These are phyloP conservation scores for Drosophila willistoni DNA, from an alignment of 1,140 invertebrate genomes.

Conservation along the genomic window DNA sequence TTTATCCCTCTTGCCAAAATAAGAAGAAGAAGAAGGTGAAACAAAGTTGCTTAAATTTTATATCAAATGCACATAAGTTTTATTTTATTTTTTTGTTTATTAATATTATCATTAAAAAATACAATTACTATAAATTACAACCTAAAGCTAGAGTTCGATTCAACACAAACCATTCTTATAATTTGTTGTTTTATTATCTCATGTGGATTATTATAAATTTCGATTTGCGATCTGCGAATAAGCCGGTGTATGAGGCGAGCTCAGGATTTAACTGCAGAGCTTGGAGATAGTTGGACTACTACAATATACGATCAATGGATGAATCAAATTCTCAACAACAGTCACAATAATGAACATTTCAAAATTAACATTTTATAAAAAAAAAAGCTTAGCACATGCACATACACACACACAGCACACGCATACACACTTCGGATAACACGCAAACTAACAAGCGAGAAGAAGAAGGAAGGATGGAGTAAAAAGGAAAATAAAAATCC, in stretches of 20 bases:
- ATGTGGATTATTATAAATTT: slow-evolving; percentile 40
- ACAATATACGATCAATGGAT: slow-evolving; percentile 35
- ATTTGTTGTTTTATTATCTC: not conserved
- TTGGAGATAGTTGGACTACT: slow-evolving; percentile 15
- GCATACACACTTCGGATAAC: not conserved
- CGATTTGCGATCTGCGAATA: slow-evolving; percentile 17
- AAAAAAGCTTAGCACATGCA: slow-evolving; percentile 46
- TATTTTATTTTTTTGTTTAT: slow-evolving; percentile 48
- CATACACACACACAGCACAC: not conserved
- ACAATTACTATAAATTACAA: slow-evolving; percentile 80
- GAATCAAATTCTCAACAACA: slow-evolving; percentile 54
- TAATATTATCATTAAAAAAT: slow-evolving; percentile 58
- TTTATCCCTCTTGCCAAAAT: slow-evolving; percentile 14
- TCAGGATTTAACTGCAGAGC: slow-evolving; percentile 28
- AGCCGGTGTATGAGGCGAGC: slow-evolving; percentile 46
- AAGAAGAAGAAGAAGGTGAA: not conserved
- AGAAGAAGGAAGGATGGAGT: slow-evolving; percentile 4
- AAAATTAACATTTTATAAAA: slow-evolving; percentile 54
- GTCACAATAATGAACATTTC: slow-evolving; percentile 66
- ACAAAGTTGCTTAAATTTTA: slow-evolving; percentile 3
- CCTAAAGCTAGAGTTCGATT: slow-evolving; percentile 69
- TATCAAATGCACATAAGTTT: slow-evolving; percentile 73
- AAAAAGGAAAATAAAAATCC: not conserved
- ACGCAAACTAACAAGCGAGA: slow-evolving; percentile 52
- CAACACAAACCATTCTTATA: slow-evolving; percentile 42